Evolutionary conservation across 2,888 invertebrate species (phyloP).

Genomic region (Mechanitis mazaeus): DNA sequence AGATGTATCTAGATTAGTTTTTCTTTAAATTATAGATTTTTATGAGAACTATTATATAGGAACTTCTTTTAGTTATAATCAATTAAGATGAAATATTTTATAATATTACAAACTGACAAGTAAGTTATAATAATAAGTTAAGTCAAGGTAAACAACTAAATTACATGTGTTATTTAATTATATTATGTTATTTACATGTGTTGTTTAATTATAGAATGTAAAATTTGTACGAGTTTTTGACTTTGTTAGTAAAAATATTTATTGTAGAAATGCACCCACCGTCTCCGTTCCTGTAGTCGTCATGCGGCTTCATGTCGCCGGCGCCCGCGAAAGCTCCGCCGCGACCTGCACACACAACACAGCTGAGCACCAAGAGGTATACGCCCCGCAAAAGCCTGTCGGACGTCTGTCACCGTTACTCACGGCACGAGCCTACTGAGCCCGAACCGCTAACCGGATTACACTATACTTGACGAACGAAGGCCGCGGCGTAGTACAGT

Average conservation of each 20-base stretch:
- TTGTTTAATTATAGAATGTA: neutral
- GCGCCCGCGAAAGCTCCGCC: constrained; percentile 19
- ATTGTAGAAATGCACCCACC: constrained; percentile 40
- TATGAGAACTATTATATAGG: neutral
- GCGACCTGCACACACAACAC: constrained; percentile 22
- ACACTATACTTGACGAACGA: constrained; percentile 36
- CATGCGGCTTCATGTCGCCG: constrained; percentile 51
- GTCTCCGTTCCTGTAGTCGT: constrained; percentile 56
- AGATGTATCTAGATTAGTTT: neutral
- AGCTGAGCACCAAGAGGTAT: constrained; percentile 17
- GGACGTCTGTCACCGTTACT: constrained; percentile 23
- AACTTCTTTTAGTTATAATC: neutral
- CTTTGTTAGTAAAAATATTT: no score
- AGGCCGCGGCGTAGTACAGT: constrained; percentile 30
- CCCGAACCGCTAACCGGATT: constrained; percentile 41
- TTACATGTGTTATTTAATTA: no score
- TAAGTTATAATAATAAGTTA: no score
- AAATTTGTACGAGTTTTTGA: neutral
- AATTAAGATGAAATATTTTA: neutral
- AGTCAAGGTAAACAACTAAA: no score
- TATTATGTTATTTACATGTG: neutral
- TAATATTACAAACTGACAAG: no score
- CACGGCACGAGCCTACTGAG: constrained; percentile 7
- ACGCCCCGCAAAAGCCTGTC: constrained; percentile 19
- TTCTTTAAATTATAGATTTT: neutral